Base-by-base conservation (phyloP, 2,888 invertebrate species). In the Xanthia icteritia region DNA sequence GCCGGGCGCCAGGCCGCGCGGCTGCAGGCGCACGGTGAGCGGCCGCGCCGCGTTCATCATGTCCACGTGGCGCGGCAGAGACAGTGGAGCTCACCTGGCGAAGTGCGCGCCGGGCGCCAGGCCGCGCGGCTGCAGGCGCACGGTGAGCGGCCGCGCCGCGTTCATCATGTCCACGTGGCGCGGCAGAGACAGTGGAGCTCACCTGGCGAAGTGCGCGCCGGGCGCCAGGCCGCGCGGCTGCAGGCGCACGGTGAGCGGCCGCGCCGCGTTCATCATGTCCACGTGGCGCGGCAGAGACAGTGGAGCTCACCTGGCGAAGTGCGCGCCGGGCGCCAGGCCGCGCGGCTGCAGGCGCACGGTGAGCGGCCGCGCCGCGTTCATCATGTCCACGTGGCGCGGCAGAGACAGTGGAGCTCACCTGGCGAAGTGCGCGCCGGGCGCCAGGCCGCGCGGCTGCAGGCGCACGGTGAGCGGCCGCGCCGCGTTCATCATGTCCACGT, bases 201-300 rank as follows among this genome's bases (percentile, higher is more conserved):
- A 98, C 98, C 97, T 98, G 17, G 99, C 97, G 86, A 97, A 97
- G 93, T 99, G 98, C 72, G 98, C 97, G 17, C 99, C 99, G 58
- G 97, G 97, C 74, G 97, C 94, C 83, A 99, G 95, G 9, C 97
- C 97, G 23, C 97, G 94, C 0, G 98, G 98, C 93, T 99, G 98
- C 1, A 99, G 94, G 89, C 98, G 97, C 66, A 99, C 97, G 20
- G 97, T 96, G 90, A 99, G 97, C 45, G 97, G 96, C 69, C 99
- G 97, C 48, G 97, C 93, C 83, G 97, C 97, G 94, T 99, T 98
- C 96, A 98, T 98, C 87, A 99, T 94, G 93, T 99, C 98, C 84
- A 99, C 97, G 95, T 98, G 98, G 54, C 97, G 92, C 0, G 99
- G 99, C 92, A 97, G 97, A 76, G 97, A 97, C 68, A 99, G 98